Evolutionary conservation across 1,140 invertebrate genomes (phyloP), one percentile per base, ranked within the genome.

Genomic region (Camponotus vicinus): DNA sequence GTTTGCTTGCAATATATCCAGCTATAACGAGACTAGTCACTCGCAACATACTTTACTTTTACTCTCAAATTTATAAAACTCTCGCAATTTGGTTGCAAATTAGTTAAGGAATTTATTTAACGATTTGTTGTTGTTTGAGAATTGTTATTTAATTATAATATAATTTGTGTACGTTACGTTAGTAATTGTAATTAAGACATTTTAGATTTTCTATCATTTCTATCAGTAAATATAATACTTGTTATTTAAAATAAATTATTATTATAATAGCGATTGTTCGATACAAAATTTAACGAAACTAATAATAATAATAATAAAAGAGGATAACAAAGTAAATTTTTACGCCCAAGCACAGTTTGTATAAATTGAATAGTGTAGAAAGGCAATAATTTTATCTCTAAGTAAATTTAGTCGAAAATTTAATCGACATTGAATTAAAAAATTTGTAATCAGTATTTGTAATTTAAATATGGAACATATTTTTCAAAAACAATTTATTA

Each of bases 211-310:
- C 15, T 34, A 52, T 0, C 15, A 18, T 4, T 42, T 77, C 13
- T 64, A 9, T n/a, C n/a, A 75, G 27, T 42, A 75, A 75, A 40
- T 59, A 21, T 73, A 75, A 40, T n/a, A 59, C 3, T 42, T 3
- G 2, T 57, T 73, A 37, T 0, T 73, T 59, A 40, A 34, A 40
- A 32, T 3, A 27, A 76, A 61, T 71, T 42, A 42, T 21, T 75
- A 15, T 1, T 40, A 2, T 32, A 40, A 42, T 0, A 3, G 1
- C 34, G 18, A 55, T 2, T 13, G 21, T 55, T 4, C 9, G 5
- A 73, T 34, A 2, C 6, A 55, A 13, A 34, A 55, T n/a, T 0
- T 52, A 8, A 71, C 4, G 2, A 52, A 52, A 11, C 7, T 45
- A 1, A 73, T 8, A 34, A 13, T 55, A 7, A 71, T 5, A n/a